These are phyloP conservation scores for Ethmia dodecea DNA, from an alignment of 2,888 invertebrate genomes.

Conservation along the genomic window DNA sequence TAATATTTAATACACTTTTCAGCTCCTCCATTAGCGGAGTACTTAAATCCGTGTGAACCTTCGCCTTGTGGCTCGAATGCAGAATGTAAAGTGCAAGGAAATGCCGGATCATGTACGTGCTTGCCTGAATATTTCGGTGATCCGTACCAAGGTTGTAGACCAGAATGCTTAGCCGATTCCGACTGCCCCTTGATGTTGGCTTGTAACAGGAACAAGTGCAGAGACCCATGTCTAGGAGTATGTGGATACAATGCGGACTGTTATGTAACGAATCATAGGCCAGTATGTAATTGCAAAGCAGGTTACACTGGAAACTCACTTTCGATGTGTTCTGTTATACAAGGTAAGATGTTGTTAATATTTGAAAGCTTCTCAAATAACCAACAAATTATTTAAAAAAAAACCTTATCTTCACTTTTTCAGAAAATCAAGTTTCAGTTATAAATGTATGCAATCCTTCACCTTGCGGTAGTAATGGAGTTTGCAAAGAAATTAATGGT, in stretches of 20 bases:
- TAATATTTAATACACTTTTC: slow-evolving; percentile 52
- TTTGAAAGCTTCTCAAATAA: neutral
- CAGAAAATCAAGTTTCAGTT: slow-evolving; percentile 47
- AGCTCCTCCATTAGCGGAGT: slow-evolving; percentile 63
- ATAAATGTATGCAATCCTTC: slow-evolving; percentile 84
- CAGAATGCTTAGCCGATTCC: slow-evolving; percentile 81
- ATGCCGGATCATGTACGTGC: slow-evolving; percentile 85
- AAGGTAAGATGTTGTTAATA: slow-evolving; percentile 59
- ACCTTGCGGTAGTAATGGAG: slow-evolving; percentile 84
- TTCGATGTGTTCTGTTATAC: slow-evolving; percentile 56
- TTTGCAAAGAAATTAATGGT: slow-evolving; percentile 83
- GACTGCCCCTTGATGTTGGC: slow-evolving; percentile 81
- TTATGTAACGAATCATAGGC: slow-evolving; percentile 81
- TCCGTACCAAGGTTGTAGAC: slow-evolving; percentile 85
- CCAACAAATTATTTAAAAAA: neutral
- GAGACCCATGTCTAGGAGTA: slow-evolving; percentile 82
- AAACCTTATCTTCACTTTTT: slow-evolving; percentile 20
- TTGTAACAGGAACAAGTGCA: slow-evolving; percentile 81
- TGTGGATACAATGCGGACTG: slow-evolving; percentile 84
- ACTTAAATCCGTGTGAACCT: slow-evolving; percentile 78
- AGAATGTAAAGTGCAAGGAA: slow-evolving; percentile 84
- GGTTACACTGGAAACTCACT: slow-evolving; percentile 84
- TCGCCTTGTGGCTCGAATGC: slow-evolving; percentile 84
- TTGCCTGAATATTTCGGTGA: slow-evolving; percentile 84
- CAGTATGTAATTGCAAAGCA: slow-evolving; percentile 78